A percentile compares a stretch with the other conserved stretches of the same genome.
These are phyloP conservation scores for Sipha maydis DNA, from an alignment of 2,888 invertebrate genomes.

Conservation along the genomic window DNA sequence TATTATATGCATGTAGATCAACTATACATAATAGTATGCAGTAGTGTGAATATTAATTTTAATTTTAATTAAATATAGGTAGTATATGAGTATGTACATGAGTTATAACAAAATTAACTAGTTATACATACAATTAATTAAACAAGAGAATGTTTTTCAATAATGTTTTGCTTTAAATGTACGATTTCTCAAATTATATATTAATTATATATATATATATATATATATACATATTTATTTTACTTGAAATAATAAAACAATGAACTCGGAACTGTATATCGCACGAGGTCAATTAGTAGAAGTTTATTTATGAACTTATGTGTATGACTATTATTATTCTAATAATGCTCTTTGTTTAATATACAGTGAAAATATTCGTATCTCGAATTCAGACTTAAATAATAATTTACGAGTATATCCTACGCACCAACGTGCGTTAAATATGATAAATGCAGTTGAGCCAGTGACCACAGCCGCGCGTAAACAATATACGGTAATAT, in stretches of 20 bases:
- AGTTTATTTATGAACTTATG: conserved; percentile 21
- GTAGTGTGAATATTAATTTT: neutral
- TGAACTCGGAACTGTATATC: neutral
- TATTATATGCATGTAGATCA: neutral
- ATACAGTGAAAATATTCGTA: conserved; percentile 2
- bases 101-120: too few relatives aligned
- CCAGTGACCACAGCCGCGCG: neutral
- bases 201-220: too few relatives aligned
- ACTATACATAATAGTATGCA: neutral
- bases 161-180: neutral
- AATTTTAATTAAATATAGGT: neutral
- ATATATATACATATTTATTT: too few relatives aligned
- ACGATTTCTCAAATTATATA: neutral
- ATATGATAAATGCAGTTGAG: conserved; percentile 26
- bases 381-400: neutral
- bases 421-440: neutral
- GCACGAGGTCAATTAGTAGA: conserved; percentile 28
- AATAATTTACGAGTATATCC: neutral
- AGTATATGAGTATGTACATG: neutral
- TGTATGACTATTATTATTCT: neutral
- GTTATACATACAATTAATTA: neutral
- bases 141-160: neutral
- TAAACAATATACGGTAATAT: conserved; percentile 24
- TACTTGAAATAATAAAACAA: conserved; percentile 12
- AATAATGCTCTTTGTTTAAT: conserved; percentile 11